Conservation (phyloP, 2,797 vertebrate species). For the Meriones psammophilus region DNA sequence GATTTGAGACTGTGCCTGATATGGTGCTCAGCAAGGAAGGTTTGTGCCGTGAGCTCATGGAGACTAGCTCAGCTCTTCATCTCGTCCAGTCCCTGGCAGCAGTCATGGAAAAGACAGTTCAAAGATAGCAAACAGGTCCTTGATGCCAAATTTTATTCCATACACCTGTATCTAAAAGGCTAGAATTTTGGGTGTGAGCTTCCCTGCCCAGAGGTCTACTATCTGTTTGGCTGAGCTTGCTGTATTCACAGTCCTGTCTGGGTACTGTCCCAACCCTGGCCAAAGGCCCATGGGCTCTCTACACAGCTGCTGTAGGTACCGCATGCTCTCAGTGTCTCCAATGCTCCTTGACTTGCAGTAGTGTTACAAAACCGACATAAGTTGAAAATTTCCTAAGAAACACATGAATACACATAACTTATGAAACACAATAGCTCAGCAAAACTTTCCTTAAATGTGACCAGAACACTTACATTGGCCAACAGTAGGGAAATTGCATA, state of each 20-base stretch:
- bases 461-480: neutral
- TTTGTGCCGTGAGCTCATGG: neutral
- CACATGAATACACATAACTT: neutral
- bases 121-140: neutral
- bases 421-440: neutral
- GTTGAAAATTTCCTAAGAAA: neutral
- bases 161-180: neutral
- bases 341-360: neutral
- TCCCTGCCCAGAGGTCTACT: neutral
- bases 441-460: neutral
- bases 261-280: neutral
- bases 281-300: neutral
- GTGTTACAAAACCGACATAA: neutral
- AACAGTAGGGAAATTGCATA: no score
- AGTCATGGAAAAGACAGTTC: constrained; percentile 8
- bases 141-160: constrained; percentile 29
- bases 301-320: neutral
- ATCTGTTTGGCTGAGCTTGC: rapidly evolving
- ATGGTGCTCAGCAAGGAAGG: no score
- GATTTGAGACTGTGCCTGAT: neutral
- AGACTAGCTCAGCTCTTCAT: neutral
- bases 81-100: neutral
- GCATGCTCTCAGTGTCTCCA: neutral
- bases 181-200: neutral
- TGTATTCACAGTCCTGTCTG: neutral